Evolutionary conservation across 2,113 vertebrate species (phyloP), one percentile per base, ranked within the genome.

Genomic region (Paramisgurnus dabryanus): DNA sequence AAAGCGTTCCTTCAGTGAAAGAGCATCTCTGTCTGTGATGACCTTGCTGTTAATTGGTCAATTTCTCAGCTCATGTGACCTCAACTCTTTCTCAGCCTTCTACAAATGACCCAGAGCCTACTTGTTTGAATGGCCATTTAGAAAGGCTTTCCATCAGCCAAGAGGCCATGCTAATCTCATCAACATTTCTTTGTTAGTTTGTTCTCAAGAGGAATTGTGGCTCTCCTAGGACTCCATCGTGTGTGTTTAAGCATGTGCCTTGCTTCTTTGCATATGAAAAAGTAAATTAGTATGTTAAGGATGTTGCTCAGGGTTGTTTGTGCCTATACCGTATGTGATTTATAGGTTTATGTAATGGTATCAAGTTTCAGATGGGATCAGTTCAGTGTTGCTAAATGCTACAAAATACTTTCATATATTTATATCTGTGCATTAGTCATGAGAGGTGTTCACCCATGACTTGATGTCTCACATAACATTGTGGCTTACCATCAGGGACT

Each of bases 11-110:
- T 60, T 60, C 60, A 34, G n/a, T 83, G 77, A 82, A 82, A 77
- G 76, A 49, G 43, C 15, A 1, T 4, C 34, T 64, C 77, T 70
- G 45, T 80, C 9, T 27, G 22, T 9, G 55, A 40, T 68, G 69
- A 65, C 79, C 77, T 83, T 68, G 34, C 70, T 74, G 53, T 69
- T 85, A 75, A 85, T 77, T 77, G 72, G 80, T 15, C 50, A 13
- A 82, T 72, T 70, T 60, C n/a, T 49, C 75, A 18, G n/a, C 67
- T 80, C 74, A 80, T 70, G 72, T 78, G 72, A 82, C 55, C 67
- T 61, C 34, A 39, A 22, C 67, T 77, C 72, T 75, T 70, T 49
- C 40, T 34, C 41, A 40, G 63, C 49, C 57, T 80, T 78, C 65
- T 15, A 22, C 58, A 69, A 55, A 74, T 80, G 73, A 82, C 64